Evolutionary conservation across 1,140 invertebrate genomes (phyloP).

Genomic region (Eurosta solidaginis): DNA sequence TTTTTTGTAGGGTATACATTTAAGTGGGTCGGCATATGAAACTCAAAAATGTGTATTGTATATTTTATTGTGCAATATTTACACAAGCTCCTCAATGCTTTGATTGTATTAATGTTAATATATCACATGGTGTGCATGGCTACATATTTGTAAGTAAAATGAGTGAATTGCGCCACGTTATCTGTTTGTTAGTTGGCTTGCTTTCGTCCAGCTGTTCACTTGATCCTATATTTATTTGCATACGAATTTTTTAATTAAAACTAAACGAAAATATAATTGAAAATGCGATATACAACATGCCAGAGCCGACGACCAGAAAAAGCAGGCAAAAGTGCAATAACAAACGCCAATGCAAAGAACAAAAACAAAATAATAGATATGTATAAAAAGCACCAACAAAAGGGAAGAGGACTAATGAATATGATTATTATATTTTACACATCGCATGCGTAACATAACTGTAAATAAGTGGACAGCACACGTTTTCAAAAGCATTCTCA

Average conservation of each 20-base stretch:
- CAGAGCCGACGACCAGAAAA: neutral
- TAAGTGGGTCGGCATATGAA: too few species aligned
- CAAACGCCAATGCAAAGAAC: neutral
- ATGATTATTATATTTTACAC: neutral
- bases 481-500: neutral
- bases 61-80: too few species aligned
- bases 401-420: neutral
- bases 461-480: neutral
- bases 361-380: too few species aligned
- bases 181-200: neutral
- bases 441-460: slow-evolving; percentile 16
- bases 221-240: slow-evolving; percentile 15
- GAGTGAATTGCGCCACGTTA: too few species aligned
- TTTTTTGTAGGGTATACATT: too few species aligned
- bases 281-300: slow-evolving; percentile 11
- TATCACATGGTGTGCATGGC: too few species aligned
- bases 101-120: too few species aligned
- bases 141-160: too few species aligned
- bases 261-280: slow-evolving; percentile 29
- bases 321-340: neutral
- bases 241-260: slow-evolving; percentile 26
- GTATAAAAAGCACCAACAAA: neutral
- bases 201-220: neutral
- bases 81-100: too few species aligned
- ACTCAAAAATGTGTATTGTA: too few species aligned